Evolutionary conservation across 2,888 invertebrate species (phyloP).

Genomic region (Acanthosepion pharaonis): DNA sequence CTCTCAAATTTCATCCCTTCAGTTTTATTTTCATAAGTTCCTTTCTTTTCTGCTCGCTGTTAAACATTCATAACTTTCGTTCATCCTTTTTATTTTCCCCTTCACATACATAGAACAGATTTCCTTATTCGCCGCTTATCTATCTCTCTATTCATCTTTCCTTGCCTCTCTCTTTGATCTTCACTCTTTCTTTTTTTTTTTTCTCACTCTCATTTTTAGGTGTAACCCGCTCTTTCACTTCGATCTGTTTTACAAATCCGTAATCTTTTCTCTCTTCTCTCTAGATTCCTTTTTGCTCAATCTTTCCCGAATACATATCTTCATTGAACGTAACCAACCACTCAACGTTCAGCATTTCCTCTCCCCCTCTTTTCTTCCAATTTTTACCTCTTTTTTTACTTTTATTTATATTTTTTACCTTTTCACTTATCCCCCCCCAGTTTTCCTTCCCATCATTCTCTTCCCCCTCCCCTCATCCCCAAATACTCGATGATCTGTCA

Average conservation of each 20-base stretch:
- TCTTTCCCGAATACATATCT: too few relatives aligned
- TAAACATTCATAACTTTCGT: too few relatives aligned
- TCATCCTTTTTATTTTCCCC: too few relatives aligned
- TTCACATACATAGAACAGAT: too few relatives aligned
- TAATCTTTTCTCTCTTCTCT: neutral
- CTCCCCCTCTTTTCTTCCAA: neutral
- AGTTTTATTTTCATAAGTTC: too few relatives aligned
- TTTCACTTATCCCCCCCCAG: neutral
- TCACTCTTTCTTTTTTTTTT: neutral
- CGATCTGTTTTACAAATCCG: neutral
- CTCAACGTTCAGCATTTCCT: too few relatives aligned
- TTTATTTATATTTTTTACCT: neutral
- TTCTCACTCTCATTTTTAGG: neutral
- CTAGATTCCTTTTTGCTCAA: neutral
- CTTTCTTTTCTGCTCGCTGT: too few relatives aligned
- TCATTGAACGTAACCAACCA: too few relatives aligned
- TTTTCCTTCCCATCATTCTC: neutral
- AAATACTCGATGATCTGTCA: slow-evolving; percentile 33
- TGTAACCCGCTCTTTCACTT: neutral
- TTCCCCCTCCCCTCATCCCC: neutral
- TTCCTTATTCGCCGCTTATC: neutral
- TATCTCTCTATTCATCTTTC: neutral
- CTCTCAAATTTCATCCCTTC: too few relatives aligned
- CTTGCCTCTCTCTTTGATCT: neutral
- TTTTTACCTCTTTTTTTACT: neutral